Base-by-base conservation (phyloP, 2,113 vertebrate species). In the Etheostoma cragini region DNA sequence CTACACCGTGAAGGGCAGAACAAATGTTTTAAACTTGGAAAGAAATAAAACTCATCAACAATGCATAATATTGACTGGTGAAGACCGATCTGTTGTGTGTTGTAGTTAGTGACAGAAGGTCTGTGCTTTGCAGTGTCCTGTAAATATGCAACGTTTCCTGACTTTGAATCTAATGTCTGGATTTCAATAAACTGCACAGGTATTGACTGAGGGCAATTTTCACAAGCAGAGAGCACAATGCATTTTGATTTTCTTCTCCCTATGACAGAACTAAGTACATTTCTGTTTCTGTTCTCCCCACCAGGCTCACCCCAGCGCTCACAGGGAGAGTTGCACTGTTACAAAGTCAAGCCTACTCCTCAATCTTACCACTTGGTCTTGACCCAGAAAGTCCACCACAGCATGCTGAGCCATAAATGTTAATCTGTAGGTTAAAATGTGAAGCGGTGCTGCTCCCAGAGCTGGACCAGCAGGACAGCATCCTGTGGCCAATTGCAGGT, bases 341-440 rank as follows among this genome's bases (percentile, higher is more conserved):
- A 76, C 74, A 88, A 80, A 84, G 85, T 90, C 82, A 61, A 80
- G 38, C 72, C 78, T 78, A 82, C 88, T 88, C 83, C 80, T 81
- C 87, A 87, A 88, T 89, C 86, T 86, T 63, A 69, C 84, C 64
- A 85, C 88, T 92, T 89, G 90, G 87, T 92, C 86, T 85, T 91
- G 89, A 91, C 92, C 91, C 92, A 93, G 89, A 94, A 93, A 91
- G 90, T 88, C 87, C 85, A 87, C 53, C 70, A 63, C 80, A 83
- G 83, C 92, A 86, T 68, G 78, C 83, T 86, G 90, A 78, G 91
- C 84, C 89, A 90, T 93, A 87, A 89, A 93, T 92, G 92, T 92
- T 92, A 88, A 92, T 93, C 91, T 91, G 92, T 82, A 66, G 90
- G 91, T 90, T 88, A 88, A 81, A 85, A 89, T 78, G 83, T 75